These are phyloP conservation scores for Trissolcus basalis DNA, from an alignment of 1,140 invertebrate species.

Conservation along the genomic window DNA sequence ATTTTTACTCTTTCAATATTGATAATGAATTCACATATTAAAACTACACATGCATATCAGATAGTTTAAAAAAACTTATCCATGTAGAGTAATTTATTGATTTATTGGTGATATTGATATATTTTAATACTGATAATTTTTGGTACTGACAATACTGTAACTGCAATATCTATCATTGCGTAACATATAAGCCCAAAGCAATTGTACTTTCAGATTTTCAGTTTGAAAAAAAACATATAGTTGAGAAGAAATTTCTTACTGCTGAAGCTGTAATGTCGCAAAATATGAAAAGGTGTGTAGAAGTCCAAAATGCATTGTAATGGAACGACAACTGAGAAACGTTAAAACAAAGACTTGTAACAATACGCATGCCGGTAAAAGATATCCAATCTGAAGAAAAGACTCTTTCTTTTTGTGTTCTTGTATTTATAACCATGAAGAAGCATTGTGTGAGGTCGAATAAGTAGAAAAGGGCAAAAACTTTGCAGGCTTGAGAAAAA, in stretches of 20 bases:
- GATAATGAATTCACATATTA: no score
- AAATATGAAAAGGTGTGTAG: slow-evolving; percentile 51
- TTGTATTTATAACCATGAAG: slow-evolving; percentile 28
- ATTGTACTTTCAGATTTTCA: not conserved
- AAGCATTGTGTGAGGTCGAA: slow-evolving; percentile 37
- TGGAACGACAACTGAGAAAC: slow-evolving; percentile 31
- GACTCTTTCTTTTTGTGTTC: slow-evolving; percentile 32
- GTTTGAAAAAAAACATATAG: slow-evolving; percentile 7
- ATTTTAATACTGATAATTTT: no score
- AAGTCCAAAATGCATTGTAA: slow-evolving; percentile 50
- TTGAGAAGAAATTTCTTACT: no score
- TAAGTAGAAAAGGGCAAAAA: slow-evolving; percentile 42
- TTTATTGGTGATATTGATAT: no score
- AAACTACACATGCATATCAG: no score
- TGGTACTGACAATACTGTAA: no score
- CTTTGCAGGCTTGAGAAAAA: slow-evolving; percentile 21
- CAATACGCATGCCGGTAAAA: slow-evolving; percentile 51
- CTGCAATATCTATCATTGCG: no score
- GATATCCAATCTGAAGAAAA: slow-evolving; percentile 54
- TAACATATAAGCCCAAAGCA: no score
- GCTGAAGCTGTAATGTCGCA: slow-evolving; percentile 8
- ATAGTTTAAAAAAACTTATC: no score
- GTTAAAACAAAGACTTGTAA: slow-evolving; percentile 62
- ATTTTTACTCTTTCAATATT: no score
- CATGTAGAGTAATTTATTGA: no score